phyloP scores from a whole-genome alignment of 1,140 invertebrate species.

The Drosophila asahinai region DNA sequence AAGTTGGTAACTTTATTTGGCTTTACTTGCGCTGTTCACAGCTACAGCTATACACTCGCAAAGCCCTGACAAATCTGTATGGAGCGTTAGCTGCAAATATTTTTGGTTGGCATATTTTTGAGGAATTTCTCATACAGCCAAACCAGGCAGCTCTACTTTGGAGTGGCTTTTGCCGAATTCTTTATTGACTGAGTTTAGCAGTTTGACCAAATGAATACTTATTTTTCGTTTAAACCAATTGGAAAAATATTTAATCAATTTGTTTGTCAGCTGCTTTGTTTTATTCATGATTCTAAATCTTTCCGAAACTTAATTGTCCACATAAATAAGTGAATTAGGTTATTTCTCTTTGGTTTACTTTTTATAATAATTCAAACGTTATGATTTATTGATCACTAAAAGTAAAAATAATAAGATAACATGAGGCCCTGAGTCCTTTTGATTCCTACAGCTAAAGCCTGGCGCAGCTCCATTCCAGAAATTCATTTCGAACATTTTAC shows the following conservation, averaged over 20 bases:
- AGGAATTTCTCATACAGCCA: not conserved
- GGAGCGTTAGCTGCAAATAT: not conserved
- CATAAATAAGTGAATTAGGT: not conserved
- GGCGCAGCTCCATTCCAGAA: not conserved
- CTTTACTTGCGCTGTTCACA: slow-evolving; percentile 5
- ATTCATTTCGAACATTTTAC: not conserved
- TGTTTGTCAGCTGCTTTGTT: not conserved
- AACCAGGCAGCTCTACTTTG: not conserved
- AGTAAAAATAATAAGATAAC: not conserved
- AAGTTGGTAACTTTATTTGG: slow-evolving; percentile 5
- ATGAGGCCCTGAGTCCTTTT: not conserved
- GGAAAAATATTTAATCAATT: not conserved
- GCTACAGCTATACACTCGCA: not conserved
- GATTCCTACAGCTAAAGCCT: not conserved
- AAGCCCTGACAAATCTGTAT: not conserved
- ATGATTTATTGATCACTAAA: no score
- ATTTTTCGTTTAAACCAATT: no score
- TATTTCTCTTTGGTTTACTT: not conserved
- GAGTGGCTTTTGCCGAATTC: not conserved
- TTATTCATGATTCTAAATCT: no score
- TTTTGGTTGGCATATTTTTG: slow-evolving; percentile 3
- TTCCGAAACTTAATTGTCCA: no score
- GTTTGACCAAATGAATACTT: not conserved
- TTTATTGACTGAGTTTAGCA: not conserved
- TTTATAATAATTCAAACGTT: no score